Evolutionary conservation across 1,140 invertebrate genomes (phyloP), one percentile per base, ranked within the genome.

Genomic region (Drosophila truncata): DNA sequence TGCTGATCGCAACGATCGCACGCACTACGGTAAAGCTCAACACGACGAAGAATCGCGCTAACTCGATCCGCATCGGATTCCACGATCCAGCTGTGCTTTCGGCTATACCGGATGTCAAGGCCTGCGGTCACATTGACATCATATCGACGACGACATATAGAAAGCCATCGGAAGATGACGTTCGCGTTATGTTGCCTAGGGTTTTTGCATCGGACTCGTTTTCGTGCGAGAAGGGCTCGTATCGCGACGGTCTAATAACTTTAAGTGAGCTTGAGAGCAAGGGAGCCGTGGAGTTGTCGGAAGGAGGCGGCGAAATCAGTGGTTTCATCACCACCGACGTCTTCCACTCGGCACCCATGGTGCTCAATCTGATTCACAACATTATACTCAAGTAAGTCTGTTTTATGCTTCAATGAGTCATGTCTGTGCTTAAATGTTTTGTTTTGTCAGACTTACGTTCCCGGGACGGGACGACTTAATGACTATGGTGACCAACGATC

Each of bases 281-380:
- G 29, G 78, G 81, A 2, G 82, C 87, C 4, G 65, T 92, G 14
- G 73, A 92, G 33, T 33, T 13, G 41, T n/a, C 44, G 18, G 33
- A 52, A 1, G 70, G 69, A 0, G 35, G 63, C 0, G 50, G 74
- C 47, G 16, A 29, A 0, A 20, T 82, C 0, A 69, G 49, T 29
- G 74, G 77, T 6, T 92, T 75, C 50, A 78, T 86, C 6, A 90
- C 50, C 59, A 72, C 81, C 61, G 70, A 84, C 20, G 57, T 84
- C 18, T 90, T 92, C 7, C 91, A 92, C 72, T 65, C 87, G 18
- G 83, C 91, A 3, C 74, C 87, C 8, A 69, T 92, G 72, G 61
- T 69, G 27, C 65, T 92, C 2, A 92, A 92, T 71, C 33, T 92
- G 27, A 10, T 90, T 42, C 84, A 92, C 37, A 92, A 91, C 29